Conservation (phyloP, 30 jellyfish, hydroid and myxozoan genomes). For the Aurelia aurita complex sp. Pacific region DNA sequence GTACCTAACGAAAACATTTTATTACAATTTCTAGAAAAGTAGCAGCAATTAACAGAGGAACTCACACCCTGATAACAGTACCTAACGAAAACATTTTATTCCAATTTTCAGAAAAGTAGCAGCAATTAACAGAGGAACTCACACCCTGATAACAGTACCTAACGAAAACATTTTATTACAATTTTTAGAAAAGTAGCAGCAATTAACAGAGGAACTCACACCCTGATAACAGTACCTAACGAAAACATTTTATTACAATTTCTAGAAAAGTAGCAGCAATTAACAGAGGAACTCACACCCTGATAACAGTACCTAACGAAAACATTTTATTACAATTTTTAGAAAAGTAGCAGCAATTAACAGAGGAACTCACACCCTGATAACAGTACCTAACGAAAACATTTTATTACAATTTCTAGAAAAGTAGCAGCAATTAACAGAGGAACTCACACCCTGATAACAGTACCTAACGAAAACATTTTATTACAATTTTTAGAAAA, state of each 20-base stretch:
- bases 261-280: background rate
- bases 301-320: background rate
- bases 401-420: background rate
- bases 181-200: background rate
- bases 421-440: background rate
- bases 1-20: background rate
- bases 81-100: background rate
- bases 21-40: background rate
- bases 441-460: no score
- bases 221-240: background rate
- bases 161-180: background rate
- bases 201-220: no score
- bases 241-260: background rate
- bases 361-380: no score
- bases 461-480: background rate
- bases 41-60: background rate
- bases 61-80: background rate
- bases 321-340: background rate
- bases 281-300: no score
- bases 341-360: background rate
- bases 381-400: background rate
- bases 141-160: background rate
- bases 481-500: background rate
- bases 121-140: background rate
- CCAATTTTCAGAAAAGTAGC: background rate